phyloP scores from a whole-genome alignment of 1,140 invertebrate species.

The Ceratitis capitata region DNA sequence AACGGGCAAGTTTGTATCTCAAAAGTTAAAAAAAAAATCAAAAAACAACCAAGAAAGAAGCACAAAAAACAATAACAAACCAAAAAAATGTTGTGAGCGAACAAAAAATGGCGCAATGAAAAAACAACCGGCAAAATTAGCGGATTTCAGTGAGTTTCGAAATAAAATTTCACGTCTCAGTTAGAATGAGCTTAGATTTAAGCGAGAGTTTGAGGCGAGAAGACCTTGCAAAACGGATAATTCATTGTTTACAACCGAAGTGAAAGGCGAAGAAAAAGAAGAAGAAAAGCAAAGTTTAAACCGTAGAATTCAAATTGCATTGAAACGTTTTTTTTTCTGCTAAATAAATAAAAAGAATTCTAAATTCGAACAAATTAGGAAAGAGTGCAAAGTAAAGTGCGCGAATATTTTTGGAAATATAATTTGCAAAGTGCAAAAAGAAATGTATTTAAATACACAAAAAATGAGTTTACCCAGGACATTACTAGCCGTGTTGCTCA shows the following conservation, averaged over 20 bases:
- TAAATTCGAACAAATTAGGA: neutral
- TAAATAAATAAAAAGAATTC: constrained; percentile 1
- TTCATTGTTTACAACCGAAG: neutral
- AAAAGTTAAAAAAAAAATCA: constrained; percentile 11
- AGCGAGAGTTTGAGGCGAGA: constrained; percentile 55
- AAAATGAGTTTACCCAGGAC: constrained; percentile 42
- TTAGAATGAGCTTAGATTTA: constrained; percentile 64
- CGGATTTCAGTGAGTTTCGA: constrained; percentile 42
- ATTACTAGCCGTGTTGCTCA: constrained; percentile 42
- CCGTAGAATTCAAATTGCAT: no score
- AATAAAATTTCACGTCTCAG: constrained; percentile 62
- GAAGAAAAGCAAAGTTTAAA: neutral
- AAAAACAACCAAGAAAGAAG: neutral
- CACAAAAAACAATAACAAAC: neutral
- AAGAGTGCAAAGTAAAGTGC: neutral
- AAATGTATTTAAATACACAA: neutral
- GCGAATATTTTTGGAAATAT: neutral
- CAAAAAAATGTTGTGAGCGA: neutral
- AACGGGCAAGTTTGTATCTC: neutral
- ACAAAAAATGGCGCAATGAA: constrained; percentile 18
- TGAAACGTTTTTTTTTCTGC: no score
- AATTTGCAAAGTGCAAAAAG: constrained; percentile 19
- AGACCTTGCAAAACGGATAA: constrained; percentile 45
- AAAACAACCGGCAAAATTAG: constrained; percentile 27
- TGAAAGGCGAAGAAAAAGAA: constrained; percentile 10